Percentiles rank a stretch among this genome's conserved stretches.
phyloP scores from a whole-genome alignment of 2,113 vertebrate genomes.

The Pelodiscus sinensis region DNA sequence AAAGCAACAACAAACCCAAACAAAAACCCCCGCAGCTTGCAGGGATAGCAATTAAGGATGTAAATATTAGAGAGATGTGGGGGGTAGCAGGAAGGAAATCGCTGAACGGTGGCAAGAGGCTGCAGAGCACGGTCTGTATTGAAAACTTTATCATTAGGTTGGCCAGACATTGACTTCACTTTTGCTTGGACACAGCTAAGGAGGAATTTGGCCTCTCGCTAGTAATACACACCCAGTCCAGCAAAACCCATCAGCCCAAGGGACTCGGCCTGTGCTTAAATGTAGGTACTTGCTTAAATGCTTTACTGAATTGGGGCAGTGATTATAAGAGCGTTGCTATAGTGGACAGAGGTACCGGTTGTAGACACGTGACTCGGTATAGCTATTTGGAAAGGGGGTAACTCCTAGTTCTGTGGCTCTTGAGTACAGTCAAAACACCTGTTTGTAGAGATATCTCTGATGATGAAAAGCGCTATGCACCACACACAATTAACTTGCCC shows the following conservation, averaged over 20 bases:
- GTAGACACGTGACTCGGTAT: not conserved
- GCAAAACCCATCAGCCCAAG: not conserved
- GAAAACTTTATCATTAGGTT: fast-evolving
- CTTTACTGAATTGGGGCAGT: not conserved
- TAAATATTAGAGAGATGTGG: not conserved
- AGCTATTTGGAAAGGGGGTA: not conserved
- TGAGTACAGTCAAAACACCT: not conserved
- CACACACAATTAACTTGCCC: not conserved
- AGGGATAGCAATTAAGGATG: not conserved
- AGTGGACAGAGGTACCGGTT: not conserved
- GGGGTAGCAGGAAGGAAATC: not conserved
- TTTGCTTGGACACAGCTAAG: not conserved
- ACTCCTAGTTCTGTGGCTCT: not conserved
- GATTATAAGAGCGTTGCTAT: not conserved
- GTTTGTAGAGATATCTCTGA: not conserved
- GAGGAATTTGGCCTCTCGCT: not conserved
- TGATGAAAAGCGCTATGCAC: not conserved
- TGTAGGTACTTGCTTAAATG: fast-evolving
- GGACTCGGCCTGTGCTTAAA: fast-evolving
- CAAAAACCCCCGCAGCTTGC: fast-evolving
- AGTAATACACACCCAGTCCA: not conserved
- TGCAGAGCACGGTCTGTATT: not conserved
- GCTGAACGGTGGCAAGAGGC: fast-evolving
- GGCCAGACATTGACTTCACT: fast-evolving
- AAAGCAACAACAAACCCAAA: slow-evolving; percentile 24